Base-by-base conservation (phyloP, 2,888 invertebrate species). In the Andrena bucephala region DNA sequence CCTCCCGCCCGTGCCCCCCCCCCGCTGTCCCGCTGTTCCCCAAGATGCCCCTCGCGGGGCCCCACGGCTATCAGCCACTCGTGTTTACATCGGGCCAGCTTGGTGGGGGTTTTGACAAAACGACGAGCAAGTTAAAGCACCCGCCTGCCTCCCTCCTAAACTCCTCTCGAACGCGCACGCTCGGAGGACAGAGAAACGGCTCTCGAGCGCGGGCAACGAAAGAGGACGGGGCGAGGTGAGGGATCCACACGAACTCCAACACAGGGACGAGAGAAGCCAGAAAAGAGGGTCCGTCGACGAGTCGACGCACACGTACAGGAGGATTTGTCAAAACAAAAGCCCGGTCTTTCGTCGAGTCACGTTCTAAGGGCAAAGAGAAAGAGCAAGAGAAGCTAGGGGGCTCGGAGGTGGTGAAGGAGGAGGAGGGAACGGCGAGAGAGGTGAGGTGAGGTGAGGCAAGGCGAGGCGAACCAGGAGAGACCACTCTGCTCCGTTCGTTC, bases 301-400 rank as follows among this genome's bases (percentile, higher is more conserved):
- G 77, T 84, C 89, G 78, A 80, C 83, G 81, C 85, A 84, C 87
- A 88, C 85, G 89, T 83, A 87, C 85, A 83, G 81, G 85, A 84
- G 88, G 90, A 92, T 93, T 93, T 92, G 92, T 92, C 92, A 93
- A 92, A 92, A 92, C 91, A 92, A 92, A 92, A 91, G 88, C 90
- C 87, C 66, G 78, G 86, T 88, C 90, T 90, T 92, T 90, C 92
- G 91, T 89, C 90, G 90, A 92, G 92, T 92, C 93, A 92, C 93
- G 92, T 90, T 91, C 87, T 85, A 76, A 84, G 87, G 89, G 85
- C 81, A 84, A 73, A 42, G 80, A 71, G 84, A 63, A 75, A 52
- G 62, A 80, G 60, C 57, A 31, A 70, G 70, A 63, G 57, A 59
- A 8, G 27, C 24, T 36, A 65, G 24, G 31, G 24, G 57, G 36